These are phyloP conservation scores for Baccha elongata DNA, from an alignment of 2,888 invertebrate species.

Conservation along the genomic window DNA sequence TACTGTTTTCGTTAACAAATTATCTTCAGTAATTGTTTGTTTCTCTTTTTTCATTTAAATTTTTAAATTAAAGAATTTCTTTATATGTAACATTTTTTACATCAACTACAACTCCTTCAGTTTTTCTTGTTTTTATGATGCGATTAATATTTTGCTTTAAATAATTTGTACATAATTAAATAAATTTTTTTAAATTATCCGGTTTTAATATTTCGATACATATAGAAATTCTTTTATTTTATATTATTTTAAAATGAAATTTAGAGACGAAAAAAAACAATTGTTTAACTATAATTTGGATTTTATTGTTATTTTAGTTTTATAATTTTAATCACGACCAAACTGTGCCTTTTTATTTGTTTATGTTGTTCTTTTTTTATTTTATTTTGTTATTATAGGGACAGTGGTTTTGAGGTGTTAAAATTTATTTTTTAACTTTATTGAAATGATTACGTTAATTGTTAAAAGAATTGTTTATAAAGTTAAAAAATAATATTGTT, in stretches of 20 bases:
- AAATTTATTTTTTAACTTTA: conserved; percentile 27
- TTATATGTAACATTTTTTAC: conserved; percentile 10
- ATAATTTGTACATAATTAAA: neutral
- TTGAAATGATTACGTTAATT: conserved; percentile 14
- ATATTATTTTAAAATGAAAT: conserved; percentile 1
- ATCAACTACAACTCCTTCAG: neutral
- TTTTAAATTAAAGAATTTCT: conserved; percentile 49
- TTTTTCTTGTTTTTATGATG: neutral
- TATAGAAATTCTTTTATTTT: conserved; percentile 6
- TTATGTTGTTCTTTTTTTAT: no score
- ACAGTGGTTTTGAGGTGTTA: conserved; percentile 61
- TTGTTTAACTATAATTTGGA: conserved; percentile 56
- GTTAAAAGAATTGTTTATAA: conserved; percentile 2
- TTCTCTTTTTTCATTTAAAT: neutral
- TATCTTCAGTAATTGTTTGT: conserved; percentile 44
- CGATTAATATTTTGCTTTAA: conserved; percentile 22
- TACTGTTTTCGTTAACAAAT: conserved; percentile 60
- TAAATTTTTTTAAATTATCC: neutral
- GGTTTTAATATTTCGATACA: neutral
- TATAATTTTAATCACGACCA: conserved; percentile 48
- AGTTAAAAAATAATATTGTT: neutral
- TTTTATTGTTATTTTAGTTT: conserved; percentile 41
- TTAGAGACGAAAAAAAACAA: neutral
- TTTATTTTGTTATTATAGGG: conserved; percentile 47
- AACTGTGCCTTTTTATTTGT: conserved; percentile 71